A percentile compares a stretch with the other conserved stretches of the same genome.
These are phyloP conservation scores for Drosophila tristis DNA, from an alignment of 1,140 invertebrate genomes.

Conservation along the genomic window DNA sequence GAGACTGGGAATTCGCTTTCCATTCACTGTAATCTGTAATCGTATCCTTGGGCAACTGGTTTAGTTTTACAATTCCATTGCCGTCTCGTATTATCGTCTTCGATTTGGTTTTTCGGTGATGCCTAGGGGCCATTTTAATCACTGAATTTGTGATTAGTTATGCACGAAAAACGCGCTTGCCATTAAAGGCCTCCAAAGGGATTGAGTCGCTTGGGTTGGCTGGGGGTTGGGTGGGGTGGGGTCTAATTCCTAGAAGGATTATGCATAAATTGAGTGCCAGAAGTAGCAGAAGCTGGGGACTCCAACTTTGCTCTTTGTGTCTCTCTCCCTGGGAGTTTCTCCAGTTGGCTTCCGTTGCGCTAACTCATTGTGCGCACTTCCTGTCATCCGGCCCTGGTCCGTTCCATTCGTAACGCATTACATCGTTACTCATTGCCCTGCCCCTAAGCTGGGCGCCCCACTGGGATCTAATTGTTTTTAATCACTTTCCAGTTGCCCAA, in stretches of 20 bases:
- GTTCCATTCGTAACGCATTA: constrained; percentile 27
- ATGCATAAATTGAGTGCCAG: constrained; percentile 61
- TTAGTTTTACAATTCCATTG: constrained; percentile 15
- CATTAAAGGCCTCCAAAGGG: constrained; percentile 2
- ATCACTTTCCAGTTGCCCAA: constrained; percentile 66
- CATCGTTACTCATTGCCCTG: constrained; percentile 10
- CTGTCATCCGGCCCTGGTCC: constrained; percentile 60
- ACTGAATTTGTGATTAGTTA: constrained; percentile 71
- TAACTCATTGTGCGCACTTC: constrained; percentile 79
- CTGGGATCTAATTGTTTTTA: constrained; percentile 71
- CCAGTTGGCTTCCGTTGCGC: constrained; percentile 63
- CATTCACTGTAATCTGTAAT: too few relatives aligned
- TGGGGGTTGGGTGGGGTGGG: not conserved
- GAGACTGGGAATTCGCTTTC: too few relatives aligned
- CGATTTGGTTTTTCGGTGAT: constrained; percentile 9
- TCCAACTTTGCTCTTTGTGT: constrained; percentile 44
- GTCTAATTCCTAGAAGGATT: constrained; percentile 2
- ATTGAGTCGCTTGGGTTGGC: not conserved
- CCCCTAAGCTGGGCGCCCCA: not conserved
- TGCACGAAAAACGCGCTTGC: constrained; percentile 45
- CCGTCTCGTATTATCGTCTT: constrained; percentile 14
- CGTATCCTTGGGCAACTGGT: not conserved
- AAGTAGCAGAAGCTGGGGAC: not conserved
- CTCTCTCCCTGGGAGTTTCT: constrained; percentile 37
- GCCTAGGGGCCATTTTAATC: constrained; percentile 62